These are phyloP conservation scores for Beroe ovata DNA, from an alignment of 37 sponge, comb jelly and placozoan genomes.

Conservation along the genomic window DNA sequence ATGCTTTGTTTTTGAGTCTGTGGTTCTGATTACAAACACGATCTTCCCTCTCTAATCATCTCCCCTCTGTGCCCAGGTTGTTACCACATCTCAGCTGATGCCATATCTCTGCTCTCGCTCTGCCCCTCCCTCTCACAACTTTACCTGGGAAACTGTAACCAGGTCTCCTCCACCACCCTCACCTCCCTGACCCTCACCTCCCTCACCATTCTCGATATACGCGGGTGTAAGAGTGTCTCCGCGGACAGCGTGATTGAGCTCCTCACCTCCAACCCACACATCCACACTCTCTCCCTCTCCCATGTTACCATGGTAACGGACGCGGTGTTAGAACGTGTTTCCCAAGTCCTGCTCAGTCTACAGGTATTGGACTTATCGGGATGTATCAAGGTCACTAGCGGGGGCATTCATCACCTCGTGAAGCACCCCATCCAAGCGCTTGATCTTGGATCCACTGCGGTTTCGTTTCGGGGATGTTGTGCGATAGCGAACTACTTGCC, in stretches of 20 bases:
- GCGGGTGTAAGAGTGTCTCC: conserved; percentile 29
- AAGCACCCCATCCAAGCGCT: conserved; percentile 42
- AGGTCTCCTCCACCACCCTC: conserved; percentile 25
- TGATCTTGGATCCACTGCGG: conserved; percentile 57
- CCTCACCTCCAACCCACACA: conserved; percentile 34
- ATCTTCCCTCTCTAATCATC: no score
- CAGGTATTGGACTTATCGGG: conserved; percentile 20
- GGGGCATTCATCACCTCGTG: not conserved
- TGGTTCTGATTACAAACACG: no score
- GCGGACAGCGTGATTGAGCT: not conserved
- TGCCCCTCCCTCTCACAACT: conserved; percentile 41
- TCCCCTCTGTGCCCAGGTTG: no score
- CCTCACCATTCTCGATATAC: conserved; percentile 1
- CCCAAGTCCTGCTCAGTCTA: not conserved
- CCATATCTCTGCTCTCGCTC: conserved; percentile 32
- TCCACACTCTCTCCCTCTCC: conserved; percentile 28
- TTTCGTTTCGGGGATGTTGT: conserved; percentile 31
- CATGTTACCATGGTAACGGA: conserved; percentile 55
- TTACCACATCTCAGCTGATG: conserved; percentile 31
- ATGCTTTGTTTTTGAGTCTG: no score
- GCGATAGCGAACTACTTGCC: conserved; percentile 49
- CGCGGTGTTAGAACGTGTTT: not conserved
- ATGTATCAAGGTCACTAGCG: conserved; percentile 51
- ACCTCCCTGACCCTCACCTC: conserved; percentile 16
- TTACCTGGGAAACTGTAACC: conserved; percentile 59